Evolutionary conservation across 1,140 invertebrate species (phyloP).

Genomic region (Drosophila sulfurigaster): DNA sequence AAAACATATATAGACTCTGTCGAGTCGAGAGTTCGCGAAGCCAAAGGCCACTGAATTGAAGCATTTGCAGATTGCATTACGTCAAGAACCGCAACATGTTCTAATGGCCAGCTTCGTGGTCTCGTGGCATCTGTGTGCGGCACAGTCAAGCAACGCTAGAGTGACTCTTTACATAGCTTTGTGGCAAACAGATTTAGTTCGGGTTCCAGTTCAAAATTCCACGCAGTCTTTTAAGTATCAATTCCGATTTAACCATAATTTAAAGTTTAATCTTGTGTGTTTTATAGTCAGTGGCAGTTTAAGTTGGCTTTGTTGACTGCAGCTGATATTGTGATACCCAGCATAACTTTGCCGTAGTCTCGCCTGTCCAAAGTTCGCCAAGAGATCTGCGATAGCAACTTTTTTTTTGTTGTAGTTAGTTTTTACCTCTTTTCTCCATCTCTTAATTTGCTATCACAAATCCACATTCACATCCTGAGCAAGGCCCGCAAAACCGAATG

Average conservation of each 20-base stretch:
- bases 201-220: not conserved
- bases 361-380: constrained; percentile 32
- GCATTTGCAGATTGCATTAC: constrained; percentile 71
- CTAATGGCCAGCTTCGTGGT: not conserved
- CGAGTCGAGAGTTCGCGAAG: not conserved
- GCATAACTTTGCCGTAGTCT: constrained; percentile 35
- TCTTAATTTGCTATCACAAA: constrained; percentile 65
- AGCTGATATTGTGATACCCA: constrained; percentile 2
- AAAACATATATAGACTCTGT: no score
- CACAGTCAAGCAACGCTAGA: constrained; percentile 36
- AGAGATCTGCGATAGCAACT: constrained; percentile 43
- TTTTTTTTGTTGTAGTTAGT: not conserved
- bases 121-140: constrained; percentile 15
- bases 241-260: not conserved
- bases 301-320: constrained; percentile 10
- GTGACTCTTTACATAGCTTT: constrained; percentile 12
- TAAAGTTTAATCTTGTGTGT: constrained; percentile 9
- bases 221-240: not conserved
- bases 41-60: constrained; percentile 38
- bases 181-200: constrained; percentile 9
- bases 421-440: constrained; percentile 1
- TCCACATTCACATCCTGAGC: constrained; percentile 51
- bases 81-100: constrained; percentile 43
- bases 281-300: not conserved
- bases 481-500: constrained; percentile 27